Base-by-base conservation (phyloP, 2,797 vertebrate genomes). In the Sebastes itinus region DNA sequence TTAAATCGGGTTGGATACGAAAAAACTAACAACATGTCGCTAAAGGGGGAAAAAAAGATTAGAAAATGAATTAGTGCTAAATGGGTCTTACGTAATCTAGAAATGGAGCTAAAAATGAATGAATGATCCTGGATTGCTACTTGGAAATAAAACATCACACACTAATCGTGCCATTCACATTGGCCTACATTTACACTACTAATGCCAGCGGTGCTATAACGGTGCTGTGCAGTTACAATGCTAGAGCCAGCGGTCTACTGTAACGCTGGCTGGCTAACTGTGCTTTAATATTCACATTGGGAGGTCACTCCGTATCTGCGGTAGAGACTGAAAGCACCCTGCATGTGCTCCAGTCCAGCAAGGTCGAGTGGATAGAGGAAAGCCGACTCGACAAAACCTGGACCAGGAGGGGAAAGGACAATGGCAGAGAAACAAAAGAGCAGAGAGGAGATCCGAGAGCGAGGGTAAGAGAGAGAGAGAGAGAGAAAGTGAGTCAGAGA, bases 361-460 rank as follows among this genome's bases (percentile, higher is more conserved):
- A 98, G 96, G 97, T 97, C 95, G 94, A 98, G 95, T 56, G 94
- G 93, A 97, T 93, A 97, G 95, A 97, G 97, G 95, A 97, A 97
- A 96, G 96, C 96, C 92, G 97, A 97, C 93, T 97, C 97, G 95
- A 97, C 96, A 97, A 97, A 97, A 97, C 97, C 98, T 98, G 96
- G 94, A 92, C 93, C 92, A 92, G 87, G 84, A 89, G 65, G 85
- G 71, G 60, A 12, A 89, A 94, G 82, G 81, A 87, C 76, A 92
- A 84, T 86, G 72, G 79, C 38, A 81, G 80, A 89, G 83, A 89
- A 69, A 92, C 69, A 91, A 74, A 46, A 91, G 82, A 90, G 84
- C 49, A 96, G 94, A 88, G 94, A 91, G 90, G 72, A 72, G n/a
- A 84, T 70, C 46, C 56, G 18, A 87, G 87, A 73, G 92, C 7